Evolutionary conservation across 2,888 invertebrate species (phyloP).

Genomic region (Cephus sareptanus): DNA sequence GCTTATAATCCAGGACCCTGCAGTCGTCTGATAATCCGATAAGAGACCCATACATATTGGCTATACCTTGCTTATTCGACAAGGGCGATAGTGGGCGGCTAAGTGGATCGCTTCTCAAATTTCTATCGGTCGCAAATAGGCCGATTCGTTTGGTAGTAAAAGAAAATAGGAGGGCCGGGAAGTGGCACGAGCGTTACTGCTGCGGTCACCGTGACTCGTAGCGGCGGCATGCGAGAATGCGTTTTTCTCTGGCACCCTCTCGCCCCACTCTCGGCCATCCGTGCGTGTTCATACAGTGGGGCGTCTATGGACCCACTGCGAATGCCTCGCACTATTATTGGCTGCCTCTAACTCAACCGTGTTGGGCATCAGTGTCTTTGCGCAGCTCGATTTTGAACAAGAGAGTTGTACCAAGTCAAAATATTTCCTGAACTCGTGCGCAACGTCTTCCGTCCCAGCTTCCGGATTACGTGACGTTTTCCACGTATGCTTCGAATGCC

Average conservation of each 20-base stretch:
- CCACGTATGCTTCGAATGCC: background rate
- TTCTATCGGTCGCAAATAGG: constrained; percentile 19
- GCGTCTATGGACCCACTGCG: constrained; percentile 7
- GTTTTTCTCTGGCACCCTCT: constrained; percentile 17
- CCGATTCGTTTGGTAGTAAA: background rate
- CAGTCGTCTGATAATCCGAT: background rate
- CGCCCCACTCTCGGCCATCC: constrained; percentile 2
- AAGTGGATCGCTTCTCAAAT: constrained; percentile 10
- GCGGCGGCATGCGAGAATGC: constrained; percentile 20
- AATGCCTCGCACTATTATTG: constrained; percentile 31
- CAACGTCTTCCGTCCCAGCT: background rate
- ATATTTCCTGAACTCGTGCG: background rate
- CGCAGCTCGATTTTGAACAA: background rate
- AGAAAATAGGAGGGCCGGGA: background rate
- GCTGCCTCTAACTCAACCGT: constrained; percentile 14
- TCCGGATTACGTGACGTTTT: background rate
- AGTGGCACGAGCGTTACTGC: background rate
- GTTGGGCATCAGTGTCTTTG: constrained; percentile 11
- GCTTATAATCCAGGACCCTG: background rate
- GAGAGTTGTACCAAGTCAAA: background rate
- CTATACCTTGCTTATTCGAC: background rate
- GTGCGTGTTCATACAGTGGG: background rate
- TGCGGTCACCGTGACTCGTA: constrained; percentile 20
- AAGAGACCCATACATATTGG: background rate
- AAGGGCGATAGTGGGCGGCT: background rate